Evolutionary conservation across 2,888 invertebrate species (phyloP).

Genomic region (Perizoma affinitatum): DNA sequence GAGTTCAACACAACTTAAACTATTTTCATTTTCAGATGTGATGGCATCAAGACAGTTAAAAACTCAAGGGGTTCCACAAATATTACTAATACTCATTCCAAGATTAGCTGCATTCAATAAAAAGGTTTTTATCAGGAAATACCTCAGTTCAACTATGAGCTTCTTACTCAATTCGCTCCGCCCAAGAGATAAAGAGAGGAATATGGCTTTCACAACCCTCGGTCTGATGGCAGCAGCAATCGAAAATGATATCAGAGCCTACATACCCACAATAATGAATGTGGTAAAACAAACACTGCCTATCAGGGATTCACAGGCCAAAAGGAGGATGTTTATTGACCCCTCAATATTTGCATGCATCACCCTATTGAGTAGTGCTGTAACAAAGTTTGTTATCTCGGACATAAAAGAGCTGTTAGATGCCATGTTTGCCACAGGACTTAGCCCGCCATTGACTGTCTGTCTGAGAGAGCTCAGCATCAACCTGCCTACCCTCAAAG

Average conservation of each 20-base stretch:
- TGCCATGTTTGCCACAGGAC: constrained; percentile 95
- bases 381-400: constrained; percentile 89
- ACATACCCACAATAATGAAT: constrained; percentile 94
- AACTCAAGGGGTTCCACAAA: constrained; percentile 93
- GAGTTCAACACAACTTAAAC: background rate
- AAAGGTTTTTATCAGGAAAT: constrained; percentile 89
- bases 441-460: constrained; percentile 95
- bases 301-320: constrained; percentile 89
- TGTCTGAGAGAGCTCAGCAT: constrained; percentile 95
- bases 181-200: constrained; percentile 93
- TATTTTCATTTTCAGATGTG: constrained; percentile 80
- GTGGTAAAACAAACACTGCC: constrained; percentile 91
- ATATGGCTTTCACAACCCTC: constrained; percentile 94
- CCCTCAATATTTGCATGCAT: constrained; percentile 97
- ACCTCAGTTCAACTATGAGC: constrained; percentile 89
- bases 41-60: constrained; percentile 90
- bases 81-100: constrained; percentile 93
- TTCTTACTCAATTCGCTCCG: constrained; percentile 91
- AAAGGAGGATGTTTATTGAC: constrained; percentile 90
- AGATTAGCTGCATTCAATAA: constrained; percentile 97
- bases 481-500: constrained; percentile 93
- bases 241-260: constrained; percentile 90
- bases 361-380: constrained; percentile 94
- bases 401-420: constrained; percentile 94
- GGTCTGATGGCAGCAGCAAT: constrained; percentile 96